phyloP scores from a whole-genome alignment of 1,140 invertebrate genomes.

The Whitmania pigra region DNA sequence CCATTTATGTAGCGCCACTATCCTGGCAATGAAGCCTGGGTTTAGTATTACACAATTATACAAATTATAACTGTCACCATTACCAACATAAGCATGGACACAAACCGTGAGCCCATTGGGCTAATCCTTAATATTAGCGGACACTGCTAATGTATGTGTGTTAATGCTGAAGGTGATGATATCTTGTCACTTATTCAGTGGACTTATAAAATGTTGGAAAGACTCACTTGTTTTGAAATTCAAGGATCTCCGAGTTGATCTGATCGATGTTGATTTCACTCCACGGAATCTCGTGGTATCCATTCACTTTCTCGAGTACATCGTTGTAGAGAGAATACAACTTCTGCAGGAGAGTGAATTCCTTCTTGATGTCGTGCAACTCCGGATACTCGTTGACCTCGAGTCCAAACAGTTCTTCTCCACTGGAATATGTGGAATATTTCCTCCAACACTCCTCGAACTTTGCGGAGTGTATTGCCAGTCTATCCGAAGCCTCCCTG shows the following conservation, averaged over 20 bases:
- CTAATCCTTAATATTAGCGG: too few species aligned
- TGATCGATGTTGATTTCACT: slow-evolving; percentile 90
- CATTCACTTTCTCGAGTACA: slow-evolving; percentile 84
- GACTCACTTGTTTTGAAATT: slow-evolving; percentile 73
- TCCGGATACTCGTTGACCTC: slow-evolving; percentile 76
- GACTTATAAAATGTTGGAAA: background rate
- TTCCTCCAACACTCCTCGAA: slow-evolving; percentile 93
- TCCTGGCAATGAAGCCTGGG: too few species aligned
- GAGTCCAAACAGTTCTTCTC: slow-evolving; percentile 84
- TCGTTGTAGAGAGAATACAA: slow-evolving; percentile 91
- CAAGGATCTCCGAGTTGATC: slow-evolving; percentile 89
- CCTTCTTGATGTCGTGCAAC: slow-evolving; percentile 75
- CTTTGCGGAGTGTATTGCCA: slow-evolving; percentile 76
- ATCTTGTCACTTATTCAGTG: background rate
- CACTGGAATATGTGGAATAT: slow-evolving; percentile 79
- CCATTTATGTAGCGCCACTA: too few species aligned
- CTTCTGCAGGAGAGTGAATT: slow-evolving; percentile 84
- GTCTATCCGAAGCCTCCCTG: slow-evolving; percentile 76
- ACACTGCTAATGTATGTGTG: too few species aligned
- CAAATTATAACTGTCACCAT: too few species aligned
- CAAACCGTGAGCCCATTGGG: too few species aligned
- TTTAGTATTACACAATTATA: too few species aligned
- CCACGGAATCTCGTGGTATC: slow-evolving; percentile 93
- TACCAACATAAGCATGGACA: too few species aligned
- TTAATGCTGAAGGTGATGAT: background rate